Percentiles rank a stretch among this genome's conserved stretches.
phyloP scores from a whole-genome alignment of 1,140 invertebrate genomes.

The Goniozus legneri region DNA sequence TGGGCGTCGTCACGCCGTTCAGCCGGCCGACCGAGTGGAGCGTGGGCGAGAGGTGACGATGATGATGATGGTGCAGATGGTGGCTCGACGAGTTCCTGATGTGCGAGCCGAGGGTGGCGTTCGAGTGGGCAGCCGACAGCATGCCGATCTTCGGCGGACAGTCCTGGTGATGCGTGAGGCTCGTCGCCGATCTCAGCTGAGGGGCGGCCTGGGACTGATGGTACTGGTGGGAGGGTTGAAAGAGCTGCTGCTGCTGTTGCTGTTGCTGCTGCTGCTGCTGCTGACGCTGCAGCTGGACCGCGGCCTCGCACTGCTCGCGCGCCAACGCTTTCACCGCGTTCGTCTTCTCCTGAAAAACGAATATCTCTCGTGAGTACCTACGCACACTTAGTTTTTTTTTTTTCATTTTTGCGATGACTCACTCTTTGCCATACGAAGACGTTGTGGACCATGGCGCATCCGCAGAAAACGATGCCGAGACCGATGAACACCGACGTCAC shows the following conservation, averaged over 20 bases:
- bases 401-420: constrained; percentile 35
- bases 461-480: constrained; percentile 85
- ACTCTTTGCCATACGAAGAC: constrained; percentile 92
- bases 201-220: constrained; percentile 8
- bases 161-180: constrained; percentile 2
- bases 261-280: constrained; percentile 38
- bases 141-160: constrained; percentile 14
- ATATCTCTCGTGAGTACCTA: neutral
- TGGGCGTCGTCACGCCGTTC: constrained; percentile 35
- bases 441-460: constrained; percentile 89
- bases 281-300: constrained; percentile 40
- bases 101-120: constrained; percentile 12
- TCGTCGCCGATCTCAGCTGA: constrained; percentile 5
- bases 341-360: constrained; percentile 54
- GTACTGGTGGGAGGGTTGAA: constrained; percentile 26
- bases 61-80: constrained; percentile 34
- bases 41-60: constrained; percentile 37
- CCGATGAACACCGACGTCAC: constrained; percentile 85
- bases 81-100: constrained; percentile 12
- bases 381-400: neutral
- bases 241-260: constrained; percentile 21
- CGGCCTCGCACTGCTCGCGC: constrained; percentile 50
- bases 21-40: constrained; percentile 38
- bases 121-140: constrained; percentile 6
- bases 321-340: constrained; percentile 55